These are phyloP conservation scores for Peromyscus polionotus DNA, from an alignment of 2,113 vertebrate genomes.

Conservation along the genomic window DNA sequence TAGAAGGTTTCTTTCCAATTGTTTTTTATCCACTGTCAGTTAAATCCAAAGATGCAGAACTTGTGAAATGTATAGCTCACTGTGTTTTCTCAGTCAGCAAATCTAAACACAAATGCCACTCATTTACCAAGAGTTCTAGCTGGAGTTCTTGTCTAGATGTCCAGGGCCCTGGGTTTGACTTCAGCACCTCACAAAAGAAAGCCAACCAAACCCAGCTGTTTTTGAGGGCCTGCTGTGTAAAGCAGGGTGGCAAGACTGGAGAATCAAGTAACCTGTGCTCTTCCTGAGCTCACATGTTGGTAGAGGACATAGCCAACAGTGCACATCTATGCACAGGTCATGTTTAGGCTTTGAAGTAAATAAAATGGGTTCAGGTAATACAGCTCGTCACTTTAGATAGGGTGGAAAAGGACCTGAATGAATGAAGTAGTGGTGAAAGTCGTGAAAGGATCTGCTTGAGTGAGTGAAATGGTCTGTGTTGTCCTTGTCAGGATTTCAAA, in stretches of 20 bases:
- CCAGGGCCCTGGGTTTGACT: background rate
- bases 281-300: background rate
- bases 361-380: background rate
- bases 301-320: background rate
- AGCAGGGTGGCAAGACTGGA: background rate
- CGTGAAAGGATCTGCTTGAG: background rate
- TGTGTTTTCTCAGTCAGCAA: slow-evolving; percentile 44
- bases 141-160: background rate
- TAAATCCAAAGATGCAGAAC: background rate
- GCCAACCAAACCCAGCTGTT: background rate
- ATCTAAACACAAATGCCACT: background rate
- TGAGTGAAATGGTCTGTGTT: background rate
- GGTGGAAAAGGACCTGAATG: background rate
- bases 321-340: background rate
- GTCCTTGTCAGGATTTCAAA: slow-evolving; percentile 40
- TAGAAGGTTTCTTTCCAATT: background rate
- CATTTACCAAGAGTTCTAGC: background rate
- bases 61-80: background rate
- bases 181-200: background rate
- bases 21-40: background rate
- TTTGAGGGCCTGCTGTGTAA: background rate
- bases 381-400: background rate
- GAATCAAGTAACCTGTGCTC: background rate
- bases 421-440: background rate
- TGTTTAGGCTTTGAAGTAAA: slow-evolving; percentile 18